Percentiles rank a stretch among this genome's conserved stretches.
phyloP scores from a whole-genome alignment of 2,888 invertebrate genomes.

The Oligia latruncula region DNA sequence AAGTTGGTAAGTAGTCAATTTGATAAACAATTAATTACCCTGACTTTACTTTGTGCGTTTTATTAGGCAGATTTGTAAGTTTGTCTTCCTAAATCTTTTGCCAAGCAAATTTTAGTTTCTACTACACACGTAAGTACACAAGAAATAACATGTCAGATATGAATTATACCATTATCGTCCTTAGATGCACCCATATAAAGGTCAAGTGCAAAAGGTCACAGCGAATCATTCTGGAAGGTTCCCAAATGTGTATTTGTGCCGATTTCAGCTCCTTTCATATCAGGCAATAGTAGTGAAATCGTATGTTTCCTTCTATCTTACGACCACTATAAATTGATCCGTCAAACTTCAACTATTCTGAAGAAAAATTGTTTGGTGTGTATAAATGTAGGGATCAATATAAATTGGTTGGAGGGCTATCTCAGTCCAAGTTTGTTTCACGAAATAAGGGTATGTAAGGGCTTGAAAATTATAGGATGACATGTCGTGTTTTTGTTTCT shows the following conservation, averaged over 20 bases:
- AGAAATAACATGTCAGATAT: background rate
- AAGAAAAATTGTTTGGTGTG: slow-evolving; percentile 9
- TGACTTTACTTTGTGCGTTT: no score
- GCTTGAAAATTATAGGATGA: slow-evolving; percentile 64
- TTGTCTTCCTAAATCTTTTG: background rate
- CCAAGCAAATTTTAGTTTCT: background rate
- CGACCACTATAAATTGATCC: slow-evolving; percentile 35
- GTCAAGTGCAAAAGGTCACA: slow-evolving; percentile 37
- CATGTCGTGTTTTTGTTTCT: slow-evolving; percentile 63
- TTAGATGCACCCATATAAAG: slow-evolving; percentile 28
- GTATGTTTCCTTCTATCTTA: slow-evolving; percentile 41
- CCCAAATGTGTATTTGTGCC: slow-evolving; percentile 57
- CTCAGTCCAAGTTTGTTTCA: slow-evolving; percentile 57
- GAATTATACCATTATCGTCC: slow-evolving; percentile 4
- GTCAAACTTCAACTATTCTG: background rate
- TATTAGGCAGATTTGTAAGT: no score
- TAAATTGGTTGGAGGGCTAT: slow-evolving; percentile 51
- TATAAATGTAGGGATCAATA: slow-evolving; percentile 35
- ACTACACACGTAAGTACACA: background rate
- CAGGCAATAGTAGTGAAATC: slow-evolving; percentile 49
- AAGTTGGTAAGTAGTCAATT: no score
- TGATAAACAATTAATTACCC: no score
- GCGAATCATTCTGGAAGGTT: slow-evolving; percentile 41
- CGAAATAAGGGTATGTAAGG: slow-evolving; percentile 60
- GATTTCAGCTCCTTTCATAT: slow-evolving; percentile 50